Evolutionary conservation across 2,797 vertebrate species (phyloP).

Genomic region (Siniperca scherzeri): DNA sequence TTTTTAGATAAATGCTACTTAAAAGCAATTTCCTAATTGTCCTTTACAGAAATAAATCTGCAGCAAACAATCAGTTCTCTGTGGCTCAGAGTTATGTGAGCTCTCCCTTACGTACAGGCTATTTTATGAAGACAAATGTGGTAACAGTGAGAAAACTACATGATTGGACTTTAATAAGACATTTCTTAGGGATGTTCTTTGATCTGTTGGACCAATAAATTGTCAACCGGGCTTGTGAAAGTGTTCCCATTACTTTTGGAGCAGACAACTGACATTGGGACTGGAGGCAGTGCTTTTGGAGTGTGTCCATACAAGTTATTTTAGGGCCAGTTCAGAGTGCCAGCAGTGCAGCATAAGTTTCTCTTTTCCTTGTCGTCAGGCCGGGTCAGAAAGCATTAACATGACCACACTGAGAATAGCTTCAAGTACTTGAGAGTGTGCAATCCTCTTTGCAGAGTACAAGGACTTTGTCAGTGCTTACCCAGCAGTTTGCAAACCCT

Average conservation of each 20-base stretch:
- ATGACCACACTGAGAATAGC: conserved; percentile 76
- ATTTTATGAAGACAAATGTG: conserved; percentile 63
- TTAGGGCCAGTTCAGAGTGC: conserved; percentile 60
- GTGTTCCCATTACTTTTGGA: conserved; percentile 56
- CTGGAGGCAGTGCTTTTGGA: conserved; percentile 60
- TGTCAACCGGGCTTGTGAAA: conserved; percentile 45
- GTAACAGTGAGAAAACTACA: conserved; percentile 34
- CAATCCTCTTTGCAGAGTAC: conserved; percentile 79
- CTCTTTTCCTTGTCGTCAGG: conserved; percentile 67
- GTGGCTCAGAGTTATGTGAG: conserved; percentile 33
- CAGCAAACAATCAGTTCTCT: conserved; percentile 19
- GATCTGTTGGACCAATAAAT: conserved; percentile 62
- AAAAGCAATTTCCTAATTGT: conserved; percentile 12
- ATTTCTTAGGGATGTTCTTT: conserved; percentile 62
- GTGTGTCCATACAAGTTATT: conserved; percentile 73
- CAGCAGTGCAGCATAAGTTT: conserved; percentile 67
- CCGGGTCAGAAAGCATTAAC: conserved; percentile 76
- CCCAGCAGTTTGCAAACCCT: conserved; percentile 68
- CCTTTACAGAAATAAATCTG: conserved; percentile 14
- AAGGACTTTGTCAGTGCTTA: conserved; percentile 71
- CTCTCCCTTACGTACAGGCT: conserved; percentile 29
- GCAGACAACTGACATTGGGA: conserved; percentile 64
- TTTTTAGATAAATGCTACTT: background rate
- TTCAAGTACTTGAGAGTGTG: conserved; percentile 73
- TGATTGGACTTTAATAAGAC: conserved; percentile 53